Base-by-base conservation (phyloP, 2,888 invertebrate genomes). In the Sinotaia quadrata region DNA sequence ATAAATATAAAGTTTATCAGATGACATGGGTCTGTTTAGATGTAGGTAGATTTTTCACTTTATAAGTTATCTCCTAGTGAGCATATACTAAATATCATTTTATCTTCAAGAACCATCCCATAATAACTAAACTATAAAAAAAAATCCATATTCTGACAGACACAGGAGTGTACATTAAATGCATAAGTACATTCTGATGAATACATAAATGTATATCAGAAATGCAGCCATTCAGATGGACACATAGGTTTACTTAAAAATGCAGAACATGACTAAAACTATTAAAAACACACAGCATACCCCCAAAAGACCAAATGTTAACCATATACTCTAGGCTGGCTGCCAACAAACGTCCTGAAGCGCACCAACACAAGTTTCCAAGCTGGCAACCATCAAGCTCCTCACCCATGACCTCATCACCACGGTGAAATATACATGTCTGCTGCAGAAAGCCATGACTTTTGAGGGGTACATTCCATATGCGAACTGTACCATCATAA, bases 401-500 rank as follows among this genome's bases (percentile, higher is more conserved):
- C 69, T 91, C 91, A 70, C 89, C 76, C 7, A 70, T 70, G 18
- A 77, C 58, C 4, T 79, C 79, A 60, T 83, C 80, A 7, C 88
- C 86, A 2, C 90, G 89, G 74, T 90, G 89, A 79, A 91, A 91
- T 12, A 91, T 88, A 71, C 91, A 86, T 0, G 91, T 91, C 72
- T 90, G 90, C 76, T 91, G 90, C 68, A 91, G 84, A 68, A 85
- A 84, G 69, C 85, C 84, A 68, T 87, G 87, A 36, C 85, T 87
- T 67, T 87, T 83, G 72, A 87, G 85, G 7, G 89, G 87, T 56
- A 89, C 85, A 56, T 81, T 85, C 92, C 92, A 92, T 18, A 91
- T 84, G 27, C 92, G 85, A 0, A 92, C 90, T 2, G 91, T 92
- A n/a, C 91, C 91, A 84, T 92, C 92, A 81, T 90, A 91, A 0